Evolutionary conservation across 2,113 vertebrate genomes (phyloP).

Genomic region (Oostethus manadensis): DNA sequence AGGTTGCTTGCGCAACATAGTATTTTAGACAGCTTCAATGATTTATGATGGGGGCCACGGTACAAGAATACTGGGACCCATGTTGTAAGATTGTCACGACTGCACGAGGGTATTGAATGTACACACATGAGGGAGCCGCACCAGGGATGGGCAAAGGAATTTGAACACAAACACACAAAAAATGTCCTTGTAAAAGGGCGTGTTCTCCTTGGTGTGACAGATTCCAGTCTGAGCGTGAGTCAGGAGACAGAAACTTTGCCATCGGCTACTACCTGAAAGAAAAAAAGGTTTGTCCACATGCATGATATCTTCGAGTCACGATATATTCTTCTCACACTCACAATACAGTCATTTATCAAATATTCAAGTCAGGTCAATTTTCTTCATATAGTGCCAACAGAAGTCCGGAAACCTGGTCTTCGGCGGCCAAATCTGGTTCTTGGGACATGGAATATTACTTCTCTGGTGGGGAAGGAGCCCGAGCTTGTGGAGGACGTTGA

Average conservation of each 20-base stretch:
- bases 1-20: too few relatives aligned
- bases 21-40: too few relatives aligned
- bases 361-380: too few relatives aligned
- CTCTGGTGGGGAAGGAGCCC: too few relatives aligned
- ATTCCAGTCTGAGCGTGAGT: slow-evolving; percentile 97
- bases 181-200: slow-evolving; percentile 18
- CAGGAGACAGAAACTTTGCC: slow-evolving; percentile 95
- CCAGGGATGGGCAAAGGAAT: slow-evolving; percentile 3
- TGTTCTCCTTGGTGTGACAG: slow-evolving; percentile 65
- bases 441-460: too few relatives aligned
- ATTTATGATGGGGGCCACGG: background rate
- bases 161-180: slow-evolving; percentile 10
- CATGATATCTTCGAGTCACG: background rate
- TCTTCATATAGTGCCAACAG: too few relatives aligned
- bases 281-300: slow-evolving; percentile 85
- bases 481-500: too few relatives aligned
- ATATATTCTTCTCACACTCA: background rate
- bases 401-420: too few relatives aligned
- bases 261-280: slow-evolving; percentile 98
- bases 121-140: slow-evolving; percentile 9
- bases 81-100: slow-evolving; percentile 28
- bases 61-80: slow-evolving; percentile 8
- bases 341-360: too few relatives aligned
- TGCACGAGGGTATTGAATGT: background rate
- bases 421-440: too few relatives aligned